Conservation (phyloP, 2,797 vertebrate species). For the Chelonia mydas region DNA sequence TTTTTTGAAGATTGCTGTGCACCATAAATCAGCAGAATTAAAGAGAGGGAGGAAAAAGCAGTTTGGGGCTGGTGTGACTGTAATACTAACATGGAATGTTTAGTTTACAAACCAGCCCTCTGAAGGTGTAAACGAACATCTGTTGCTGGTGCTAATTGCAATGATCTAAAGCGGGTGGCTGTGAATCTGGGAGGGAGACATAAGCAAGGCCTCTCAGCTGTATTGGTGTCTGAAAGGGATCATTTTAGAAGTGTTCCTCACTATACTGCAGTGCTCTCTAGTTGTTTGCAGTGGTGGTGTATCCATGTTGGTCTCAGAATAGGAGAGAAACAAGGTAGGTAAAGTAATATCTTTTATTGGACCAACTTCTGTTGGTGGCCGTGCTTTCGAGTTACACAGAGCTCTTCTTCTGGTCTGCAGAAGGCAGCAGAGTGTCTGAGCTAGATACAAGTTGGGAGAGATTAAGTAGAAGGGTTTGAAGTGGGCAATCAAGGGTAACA, state of each 20-base stretch:
- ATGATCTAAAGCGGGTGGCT: slow-evolving; percentile 54
- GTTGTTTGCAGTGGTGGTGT: not conserved
- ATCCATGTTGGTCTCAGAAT: not conserved
- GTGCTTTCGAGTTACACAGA: not conserved
- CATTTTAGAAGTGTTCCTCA: slow-evolving; percentile 62
- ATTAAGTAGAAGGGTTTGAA: not conserved
- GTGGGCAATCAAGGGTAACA: not conserved
- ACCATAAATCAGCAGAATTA: slow-evolving; percentile 16
- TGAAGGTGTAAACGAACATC: slow-evolving; percentile 75
- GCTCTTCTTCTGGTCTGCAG: not conserved
- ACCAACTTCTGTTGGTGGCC: not conserved
- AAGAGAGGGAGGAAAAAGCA: slow-evolving; percentile 12
- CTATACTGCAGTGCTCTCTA: not conserved
- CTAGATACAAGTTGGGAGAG: not conserved
- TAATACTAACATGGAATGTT: slow-evolving; percentile 56
- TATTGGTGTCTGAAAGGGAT: slow-evolving; percentile 39
- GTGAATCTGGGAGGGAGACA: slow-evolving; percentile 46
- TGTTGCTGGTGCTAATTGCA: slow-evolving; percentile 67
- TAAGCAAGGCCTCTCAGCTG: slow-evolving; percentile 32
- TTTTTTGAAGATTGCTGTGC: not conserved
- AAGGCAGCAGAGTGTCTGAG: not conserved
- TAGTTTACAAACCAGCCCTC: slow-evolving; percentile 54
- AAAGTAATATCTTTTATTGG: not conserved
- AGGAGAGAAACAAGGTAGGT: not conserved
- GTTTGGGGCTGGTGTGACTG: slow-evolving; percentile 44